A percentile compares a stretch with the other conserved stretches of the same genome.
phyloP scores from a whole-genome alignment of 2,113 vertebrate species.

The Brachyhypopomus occidentalis region DNA sequence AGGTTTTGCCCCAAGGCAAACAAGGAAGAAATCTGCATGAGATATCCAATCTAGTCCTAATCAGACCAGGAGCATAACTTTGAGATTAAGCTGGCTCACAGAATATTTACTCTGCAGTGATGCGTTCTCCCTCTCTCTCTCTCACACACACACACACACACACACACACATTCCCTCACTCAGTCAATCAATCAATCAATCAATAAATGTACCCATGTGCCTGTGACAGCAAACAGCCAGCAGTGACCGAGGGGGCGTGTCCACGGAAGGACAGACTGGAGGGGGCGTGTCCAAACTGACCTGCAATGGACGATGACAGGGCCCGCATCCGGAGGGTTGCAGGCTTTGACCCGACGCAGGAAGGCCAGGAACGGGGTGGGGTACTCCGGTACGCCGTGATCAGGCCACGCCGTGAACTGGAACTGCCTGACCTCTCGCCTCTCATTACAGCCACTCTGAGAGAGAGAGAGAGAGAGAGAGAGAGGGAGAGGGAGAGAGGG shows the following conservation, averaged over 20 bases:
- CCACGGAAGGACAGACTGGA: no score
- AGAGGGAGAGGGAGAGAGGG: background rate
- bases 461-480: background rate
- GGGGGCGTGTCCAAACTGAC: slow-evolving; percentile 63
- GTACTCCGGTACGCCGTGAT: slow-evolving; percentile 95
- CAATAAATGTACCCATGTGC: no score
- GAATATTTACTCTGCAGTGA: slow-evolving; percentile 1
- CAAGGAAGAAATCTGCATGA: slow-evolving; percentile 20
- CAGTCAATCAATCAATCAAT: no score
- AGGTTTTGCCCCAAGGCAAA: background rate
- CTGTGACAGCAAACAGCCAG: no score
- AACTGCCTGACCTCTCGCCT: slow-evolving; percentile 96
- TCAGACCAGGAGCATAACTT: slow-evolving; percentile 3
- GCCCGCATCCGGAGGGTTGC: slow-evolving; percentile 93
- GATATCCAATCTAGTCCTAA: slow-evolving; percentile 10
- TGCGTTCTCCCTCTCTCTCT: no score
- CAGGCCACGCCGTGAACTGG: slow-evolving; percentile 97
- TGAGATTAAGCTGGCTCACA: slow-evolving; percentile 4
- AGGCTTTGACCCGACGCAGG: slow-evolving; percentile 92
- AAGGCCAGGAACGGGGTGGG: slow-evolving; percentile 97
- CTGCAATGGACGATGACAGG: slow-evolving; percentile 97
- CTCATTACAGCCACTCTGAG: slow-evolving; percentile 90
- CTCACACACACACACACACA: no score
- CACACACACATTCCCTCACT: no score
- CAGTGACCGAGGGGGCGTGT: no score